Base-by-base conservation (phyloP, 92 coral and sea anemone genomes). In the Paramuricea clavata region DNA sequence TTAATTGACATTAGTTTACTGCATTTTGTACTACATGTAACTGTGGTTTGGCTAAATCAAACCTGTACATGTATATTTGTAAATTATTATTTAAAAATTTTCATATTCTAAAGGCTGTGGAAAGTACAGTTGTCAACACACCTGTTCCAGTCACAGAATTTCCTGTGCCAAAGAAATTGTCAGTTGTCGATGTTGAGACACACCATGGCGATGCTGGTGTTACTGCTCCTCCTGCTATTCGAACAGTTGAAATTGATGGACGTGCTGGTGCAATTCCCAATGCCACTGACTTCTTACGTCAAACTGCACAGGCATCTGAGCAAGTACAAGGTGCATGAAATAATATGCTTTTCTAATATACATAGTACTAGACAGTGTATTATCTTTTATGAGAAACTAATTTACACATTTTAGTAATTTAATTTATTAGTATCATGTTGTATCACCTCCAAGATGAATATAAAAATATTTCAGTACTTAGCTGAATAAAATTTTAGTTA, bases 231-330 rank as follows among this genome's bases (percentile, higher is more conserved):
- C 31, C 72, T 57, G 84, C 73, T 12, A 39, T 36, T 26, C 52
- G 59, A 22, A 79, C 84, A 0, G 84, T 79, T n/a, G 84, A 52
- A 13, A 79, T 79, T 61, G 84, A 79, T 79, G 62, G 62, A 21
- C 62, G 62, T 54, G 17, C 16, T 54, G 84, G 84, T 49, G 60
- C 73, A 61, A 60, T 79, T 12, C 84, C 71, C 13, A 79, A 26
- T 79, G 84, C 84, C 6, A 42, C 84, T 25, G 84, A 79, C 12
- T 79, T 79, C 28, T 39, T 79, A 5, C 39, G 59, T 30, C 84
- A 79, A 61, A 67, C 84, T 57, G 39, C 84, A 60, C 84, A 57
- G 47, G 56, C 73, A 31, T n/a, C 73, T 10, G 30, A 39, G 73
- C 73, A 79, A 59, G 73, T 43, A 31, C 60, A 27, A 44, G 50